These are phyloP conservation scores for Erithacus rubecula DNA, from an alignment of 2,797 vertebrate genomes.

Conservation along the genomic window DNA sequence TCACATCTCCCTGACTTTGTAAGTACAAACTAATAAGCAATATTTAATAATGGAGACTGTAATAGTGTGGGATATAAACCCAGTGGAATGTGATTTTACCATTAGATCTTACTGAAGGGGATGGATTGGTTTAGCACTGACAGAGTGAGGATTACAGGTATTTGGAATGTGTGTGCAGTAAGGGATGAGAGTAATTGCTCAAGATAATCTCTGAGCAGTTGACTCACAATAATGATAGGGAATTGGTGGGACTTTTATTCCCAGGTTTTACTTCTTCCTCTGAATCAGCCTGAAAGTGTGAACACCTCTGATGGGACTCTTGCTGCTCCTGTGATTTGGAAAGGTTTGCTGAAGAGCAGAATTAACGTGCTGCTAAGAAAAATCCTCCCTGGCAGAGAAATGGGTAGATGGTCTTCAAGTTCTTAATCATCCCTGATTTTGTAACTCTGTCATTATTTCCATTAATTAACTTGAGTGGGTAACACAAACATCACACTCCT, in stretches of 20 bases:
- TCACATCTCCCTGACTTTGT: constrained; percentile 25
- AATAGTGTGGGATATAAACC: constrained; percentile 12
- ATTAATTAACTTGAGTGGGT: constrained; percentile 34
- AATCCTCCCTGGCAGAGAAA: constrained; percentile 1
- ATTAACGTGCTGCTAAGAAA: not conserved
- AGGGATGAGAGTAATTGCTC: not conserved
- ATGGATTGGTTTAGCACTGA: not conserved
- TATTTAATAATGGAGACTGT: constrained; percentile 32
- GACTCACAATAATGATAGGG: not conserved
- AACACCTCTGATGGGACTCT: not conserved
- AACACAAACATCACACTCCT: constrained; percentile 9
- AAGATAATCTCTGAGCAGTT: not conserved
- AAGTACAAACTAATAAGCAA: constrained; percentile 43
- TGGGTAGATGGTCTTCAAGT: not conserved
- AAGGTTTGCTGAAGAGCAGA: not conserved
- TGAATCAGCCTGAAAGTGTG: not conserved
- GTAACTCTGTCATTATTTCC: constrained; percentile 29
- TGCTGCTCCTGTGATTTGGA: not conserved
- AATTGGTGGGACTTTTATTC: not conserved
- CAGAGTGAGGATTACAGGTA: constrained; percentile 17
- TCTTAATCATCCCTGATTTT: constrained; percentile 30
- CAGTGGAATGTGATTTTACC: constrained; percentile 10
- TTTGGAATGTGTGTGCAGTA: not conserved
- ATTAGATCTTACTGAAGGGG: constrained; percentile 16
- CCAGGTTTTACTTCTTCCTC: not conserved